These are phyloP conservation scores for Bagarius yarrelli DNA, from an alignment of 2,113 vertebrate species.

Conservation along the genomic window DNA sequence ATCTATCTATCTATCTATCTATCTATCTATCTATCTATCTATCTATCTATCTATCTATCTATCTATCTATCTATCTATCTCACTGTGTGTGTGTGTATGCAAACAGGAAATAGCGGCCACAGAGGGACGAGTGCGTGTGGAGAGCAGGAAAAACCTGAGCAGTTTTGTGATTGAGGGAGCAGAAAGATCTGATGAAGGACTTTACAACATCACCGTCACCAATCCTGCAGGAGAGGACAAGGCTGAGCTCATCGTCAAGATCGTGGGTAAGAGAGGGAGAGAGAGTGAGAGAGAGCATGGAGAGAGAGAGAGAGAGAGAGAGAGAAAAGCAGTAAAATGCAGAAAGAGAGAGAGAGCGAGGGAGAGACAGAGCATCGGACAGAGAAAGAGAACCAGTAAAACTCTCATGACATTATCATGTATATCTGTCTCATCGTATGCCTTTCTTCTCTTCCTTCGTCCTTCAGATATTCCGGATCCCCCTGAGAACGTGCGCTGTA, in stretches of 20 bases:
- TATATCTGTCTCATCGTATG: too few species aligned
- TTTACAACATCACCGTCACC: slow-evolving; percentile 79
- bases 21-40: neutral
- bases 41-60: neutral
- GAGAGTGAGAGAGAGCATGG: too few species aligned
- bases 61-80: neutral
- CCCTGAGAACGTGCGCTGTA: slow-evolving; percentile 79
- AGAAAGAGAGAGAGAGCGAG: too few species aligned
- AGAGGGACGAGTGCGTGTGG: slow-evolving; percentile 77
- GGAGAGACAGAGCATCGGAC: too few species aligned
- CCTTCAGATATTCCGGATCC: slow-evolving; percentile 82
- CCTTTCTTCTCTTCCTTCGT: neutral
- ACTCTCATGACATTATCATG: too few species aligned
- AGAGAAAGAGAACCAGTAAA: too few species aligned
- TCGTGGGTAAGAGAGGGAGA: slow-evolving; percentile 73
- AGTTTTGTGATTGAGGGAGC: slow-evolving; percentile 85
- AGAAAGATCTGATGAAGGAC: slow-evolving; percentile 72
- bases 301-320: neutral
- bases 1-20: neutral
- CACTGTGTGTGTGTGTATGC: neutral
- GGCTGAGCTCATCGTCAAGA: slow-evolving; percentile 72
- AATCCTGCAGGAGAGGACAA: slow-evolving; percentile 83
- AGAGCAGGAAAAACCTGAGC: slow-evolving; percentile 71
- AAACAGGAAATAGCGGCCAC: slow-evolving; percentile 67
- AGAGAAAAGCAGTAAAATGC: neutral